Percentiles rank a stretch among this genome's conserved stretches.
These are phyloP conservation scores for Vulpes ferrilata DNA, from an alignment of 2,113 vertebrate species.

Conservation along the genomic window DNA sequence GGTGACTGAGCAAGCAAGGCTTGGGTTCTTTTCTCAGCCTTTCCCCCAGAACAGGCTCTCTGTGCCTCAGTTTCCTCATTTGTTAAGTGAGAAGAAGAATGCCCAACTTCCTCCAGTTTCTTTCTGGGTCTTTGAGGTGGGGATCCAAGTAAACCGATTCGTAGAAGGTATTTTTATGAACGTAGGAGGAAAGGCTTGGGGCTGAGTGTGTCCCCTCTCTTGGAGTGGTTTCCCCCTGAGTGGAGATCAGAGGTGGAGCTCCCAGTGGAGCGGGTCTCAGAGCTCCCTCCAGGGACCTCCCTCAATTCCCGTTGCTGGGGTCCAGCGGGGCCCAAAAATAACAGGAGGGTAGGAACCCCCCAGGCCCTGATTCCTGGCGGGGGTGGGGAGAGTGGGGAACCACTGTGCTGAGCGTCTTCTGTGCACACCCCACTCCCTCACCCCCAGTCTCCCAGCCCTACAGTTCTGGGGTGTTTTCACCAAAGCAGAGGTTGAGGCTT, in stretches of 20 bases:
- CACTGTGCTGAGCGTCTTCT: neutral
- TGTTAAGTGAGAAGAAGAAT: neutral
- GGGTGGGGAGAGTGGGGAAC: too few species aligned
- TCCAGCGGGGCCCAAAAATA: neutral
- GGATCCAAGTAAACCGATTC: neutral
- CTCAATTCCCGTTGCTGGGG: neutral
- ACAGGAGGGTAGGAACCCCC: neutral
- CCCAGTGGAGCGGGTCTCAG: rapidly evolving
- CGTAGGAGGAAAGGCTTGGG: neutral
- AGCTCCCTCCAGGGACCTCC: neutral
- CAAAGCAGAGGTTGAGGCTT: neutral
- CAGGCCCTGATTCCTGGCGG: neutral
- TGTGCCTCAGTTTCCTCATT: constrained; percentile 3
- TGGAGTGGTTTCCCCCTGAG: rapidly evolving
- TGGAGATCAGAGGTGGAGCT: neutral
- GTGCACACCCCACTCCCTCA: neutral
- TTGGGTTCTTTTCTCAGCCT: neutral
- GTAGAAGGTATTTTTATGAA: neutral
- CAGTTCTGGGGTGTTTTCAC: neutral
- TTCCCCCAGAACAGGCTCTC: neutral
- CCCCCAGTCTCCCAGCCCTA: rapidly evolving
- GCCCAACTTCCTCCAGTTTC: neutral
- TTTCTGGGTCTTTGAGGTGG: neutral
- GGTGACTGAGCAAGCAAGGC: neutral
- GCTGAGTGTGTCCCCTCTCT: neutral